Evolutionary conservation across 2,113 vertebrate species (phyloP).

Genomic region (Fregetta grallaria): DNA sequence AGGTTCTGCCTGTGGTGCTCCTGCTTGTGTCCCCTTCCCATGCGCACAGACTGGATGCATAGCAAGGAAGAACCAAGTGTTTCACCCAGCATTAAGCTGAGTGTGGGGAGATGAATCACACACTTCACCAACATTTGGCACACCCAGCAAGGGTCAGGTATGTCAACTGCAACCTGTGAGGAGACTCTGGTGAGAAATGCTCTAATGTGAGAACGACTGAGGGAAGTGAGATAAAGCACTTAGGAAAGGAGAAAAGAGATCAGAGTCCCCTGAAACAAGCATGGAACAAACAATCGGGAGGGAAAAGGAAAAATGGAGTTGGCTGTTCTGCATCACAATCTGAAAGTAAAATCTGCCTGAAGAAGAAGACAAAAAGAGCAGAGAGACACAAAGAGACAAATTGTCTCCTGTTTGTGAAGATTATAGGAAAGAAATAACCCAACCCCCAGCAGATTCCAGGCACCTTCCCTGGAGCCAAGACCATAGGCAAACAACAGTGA

Average conservation of each 20-base stretch:
- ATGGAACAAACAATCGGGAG: not conserved
- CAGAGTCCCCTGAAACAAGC: not conserved
- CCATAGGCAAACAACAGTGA: not conserved
- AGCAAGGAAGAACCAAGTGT: not conserved
- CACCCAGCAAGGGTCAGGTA: not conserved
- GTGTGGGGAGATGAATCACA: not conserved
- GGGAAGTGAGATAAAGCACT: not conserved
- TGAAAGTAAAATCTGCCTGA: not conserved
- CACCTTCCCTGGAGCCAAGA: not conserved
- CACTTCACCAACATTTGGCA: not conserved
- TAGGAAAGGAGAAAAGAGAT: not conserved
- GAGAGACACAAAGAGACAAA: not conserved
- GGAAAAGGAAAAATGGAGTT: not conserved
- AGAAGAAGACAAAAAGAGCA: not conserved
- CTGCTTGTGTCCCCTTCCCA: not conserved
- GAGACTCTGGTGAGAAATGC: not conserved
- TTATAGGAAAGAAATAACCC: not conserved
- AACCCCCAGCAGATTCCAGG: not conserved
- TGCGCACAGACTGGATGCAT: not conserved
- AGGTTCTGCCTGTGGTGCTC: not conserved
- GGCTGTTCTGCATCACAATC: not conserved
- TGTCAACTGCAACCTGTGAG: not conserved
- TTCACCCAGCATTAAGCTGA: not conserved
- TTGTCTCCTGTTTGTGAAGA: not conserved
- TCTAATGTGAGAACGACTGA: not conserved